Conservation (phyloP, 2,888 invertebrate genomes). For the Teleogryllus oceanicus region DNA sequence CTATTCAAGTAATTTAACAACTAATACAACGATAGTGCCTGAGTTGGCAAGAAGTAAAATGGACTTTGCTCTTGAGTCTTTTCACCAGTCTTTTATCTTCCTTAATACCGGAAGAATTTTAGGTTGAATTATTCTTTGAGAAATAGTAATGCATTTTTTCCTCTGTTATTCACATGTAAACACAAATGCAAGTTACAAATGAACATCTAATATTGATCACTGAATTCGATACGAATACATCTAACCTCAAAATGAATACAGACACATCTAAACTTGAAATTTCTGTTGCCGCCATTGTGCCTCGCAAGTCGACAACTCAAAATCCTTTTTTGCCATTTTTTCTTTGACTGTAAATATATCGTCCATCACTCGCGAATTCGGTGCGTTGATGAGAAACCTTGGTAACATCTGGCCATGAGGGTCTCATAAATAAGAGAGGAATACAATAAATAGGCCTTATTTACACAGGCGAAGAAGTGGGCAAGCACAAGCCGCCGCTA, state of each 20-base stretch:
- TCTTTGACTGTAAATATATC: not conserved
- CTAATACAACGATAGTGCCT: not conserved
- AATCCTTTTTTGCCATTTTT: not conserved
- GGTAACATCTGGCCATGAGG: constrained; percentile 11
- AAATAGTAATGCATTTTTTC: too few relatives aligned
- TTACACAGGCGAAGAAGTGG: constrained; percentile 9
- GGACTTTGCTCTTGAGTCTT: not conserved
- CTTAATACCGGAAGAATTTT: not conserved
- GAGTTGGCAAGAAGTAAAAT: not conserved
- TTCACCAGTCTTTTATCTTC: constrained; percentile 1
- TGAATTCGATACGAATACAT: not conserved
- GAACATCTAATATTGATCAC: not conserved
- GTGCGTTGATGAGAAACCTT: constrained; percentile 18
- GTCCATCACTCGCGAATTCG: not conserved
- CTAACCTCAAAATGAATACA: not conserved
- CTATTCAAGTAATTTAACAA: not conserved
- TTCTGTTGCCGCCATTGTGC: not conserved
- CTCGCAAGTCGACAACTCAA: not conserved
- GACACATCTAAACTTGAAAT: not conserved
- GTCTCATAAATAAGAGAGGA: not conserved
- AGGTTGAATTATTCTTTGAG: not conserved
- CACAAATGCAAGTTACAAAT: constrained; percentile 10
- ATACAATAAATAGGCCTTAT: constrained; percentile 12
- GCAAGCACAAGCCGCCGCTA: not conserved
- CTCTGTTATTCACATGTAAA: not conserved